Evolutionary conservation across 2,888 invertebrate species (phyloP).

Genomic region (Leucoptera coffeella): DNA sequence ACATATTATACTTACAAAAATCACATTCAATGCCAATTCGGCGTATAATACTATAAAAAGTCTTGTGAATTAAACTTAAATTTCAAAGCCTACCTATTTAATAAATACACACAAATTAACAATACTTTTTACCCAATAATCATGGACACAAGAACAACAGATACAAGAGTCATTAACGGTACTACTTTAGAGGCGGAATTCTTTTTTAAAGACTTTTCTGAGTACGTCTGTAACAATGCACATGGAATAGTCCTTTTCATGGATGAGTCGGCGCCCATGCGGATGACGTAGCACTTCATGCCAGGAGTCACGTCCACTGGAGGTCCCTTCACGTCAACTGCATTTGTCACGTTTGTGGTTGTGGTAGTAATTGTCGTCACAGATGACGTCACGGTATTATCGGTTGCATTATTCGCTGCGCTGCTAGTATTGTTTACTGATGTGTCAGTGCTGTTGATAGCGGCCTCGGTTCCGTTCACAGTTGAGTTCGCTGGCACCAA

Average conservation of each 20-base stretch:
- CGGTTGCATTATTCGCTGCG: conserved; percentile 9
- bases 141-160: conserved; percentile 9
- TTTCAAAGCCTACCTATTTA: no score
- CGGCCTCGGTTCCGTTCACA: conserved; percentile 1
- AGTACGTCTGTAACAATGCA: conserved; percentile 29
- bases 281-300: conserved; percentile 32
- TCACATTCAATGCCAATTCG: no score
- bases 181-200: conserved; percentile 20
- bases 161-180: conserved; percentile 19
- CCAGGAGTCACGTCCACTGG: conserved; percentile 29
- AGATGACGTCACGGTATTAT: conserved; percentile 13
- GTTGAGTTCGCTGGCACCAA: conserved; percentile 20
- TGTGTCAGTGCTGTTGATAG: background rate
- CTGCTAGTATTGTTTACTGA: background rate
- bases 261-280: conserved; percentile 14
- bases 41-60: no score
- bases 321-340: conserved; percentile 35
- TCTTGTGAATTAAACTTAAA: no score
- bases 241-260: conserved; percentile 28
- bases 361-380: conserved; percentile 21
- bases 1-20: no score
- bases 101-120: no score
- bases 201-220: conserved; percentile 23
- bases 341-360: conserved; percentile 26
- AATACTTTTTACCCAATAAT: no score